Evolutionary conservation across 2,888 invertebrate species (phyloP).

Genomic region (Chaitophorus viminalis): DNA sequence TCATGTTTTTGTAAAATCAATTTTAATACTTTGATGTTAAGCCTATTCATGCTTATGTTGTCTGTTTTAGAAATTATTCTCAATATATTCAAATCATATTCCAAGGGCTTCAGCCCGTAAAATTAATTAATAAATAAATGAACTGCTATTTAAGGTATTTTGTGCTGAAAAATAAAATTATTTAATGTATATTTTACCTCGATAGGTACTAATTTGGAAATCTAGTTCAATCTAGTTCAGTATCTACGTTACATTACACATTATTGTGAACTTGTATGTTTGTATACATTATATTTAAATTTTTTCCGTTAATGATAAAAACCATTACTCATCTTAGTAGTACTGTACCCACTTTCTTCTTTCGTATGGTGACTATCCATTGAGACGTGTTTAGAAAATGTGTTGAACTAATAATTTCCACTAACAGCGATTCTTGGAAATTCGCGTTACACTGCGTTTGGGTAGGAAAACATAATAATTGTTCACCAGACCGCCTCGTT

Average conservation of each 20-base stretch:
- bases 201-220: neutral
- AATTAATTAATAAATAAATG: too few species aligned
- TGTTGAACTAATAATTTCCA: slow-evolving; percentile 7
- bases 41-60: too few species aligned
- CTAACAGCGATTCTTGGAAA: slow-evolving; percentile 28
- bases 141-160: neutral
- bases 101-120: too few species aligned
- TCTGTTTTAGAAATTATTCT: too few species aligned
- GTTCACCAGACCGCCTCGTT: slow-evolving; percentile 39
- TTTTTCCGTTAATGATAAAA: neutral
- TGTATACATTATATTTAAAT: neutral
- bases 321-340: slow-evolving; percentile 25
- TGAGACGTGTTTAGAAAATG: slow-evolving; percentile 21
- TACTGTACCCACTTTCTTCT: slow-evolving; percentile 24
- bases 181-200: neutral
- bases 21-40: too few species aligned
- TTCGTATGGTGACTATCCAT: slow-evolving; percentile 10
- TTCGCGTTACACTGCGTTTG: slow-evolving; percentile 35
- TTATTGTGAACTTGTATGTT: neutral
- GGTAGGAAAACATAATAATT: slow-evolving; percentile 26
- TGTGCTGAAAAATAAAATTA: neutral
- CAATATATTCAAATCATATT: too few species aligned
- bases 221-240: neutral
- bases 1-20: too few species aligned
- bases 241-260: neutral